Conservation (phyloP, 2,888 invertebrate genomes). For the Ectemnius cavifrons region DNA sequence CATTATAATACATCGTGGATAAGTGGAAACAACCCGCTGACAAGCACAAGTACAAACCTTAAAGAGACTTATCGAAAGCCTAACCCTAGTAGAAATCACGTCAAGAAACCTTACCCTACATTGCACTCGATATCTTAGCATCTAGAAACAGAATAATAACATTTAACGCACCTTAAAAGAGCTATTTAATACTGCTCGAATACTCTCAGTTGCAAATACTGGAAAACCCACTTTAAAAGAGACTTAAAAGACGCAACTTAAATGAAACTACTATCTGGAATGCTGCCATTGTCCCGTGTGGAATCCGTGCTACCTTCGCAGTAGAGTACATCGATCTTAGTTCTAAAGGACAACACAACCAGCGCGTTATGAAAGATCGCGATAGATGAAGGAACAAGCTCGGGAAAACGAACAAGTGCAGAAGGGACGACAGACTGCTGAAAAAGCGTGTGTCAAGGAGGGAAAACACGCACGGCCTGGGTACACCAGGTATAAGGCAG, state of each 20-base stretch:
- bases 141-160: too few relatives aligned
- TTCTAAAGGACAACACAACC: neutral
- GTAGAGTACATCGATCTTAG: neutral
- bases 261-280: neutral
- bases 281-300: neutral
- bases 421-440: neutral
- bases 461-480: conserved; percentile 5
- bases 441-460: neutral
- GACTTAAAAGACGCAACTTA: too few relatives aligned
- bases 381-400: conserved; percentile 13
- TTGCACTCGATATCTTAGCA: too few relatives aligned
- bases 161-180: neutral
- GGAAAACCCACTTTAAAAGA: neutral
- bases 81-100: too few relatives aligned
- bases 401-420: neutral
- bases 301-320: neutral
- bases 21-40: neutral
- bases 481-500: conserved; percentile 46
- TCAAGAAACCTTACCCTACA: too few relatives aligned
- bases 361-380: neutral
- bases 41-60: too few relatives aligned
- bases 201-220: neutral
- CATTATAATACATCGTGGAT: neutral
- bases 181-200: conserved; percentile 1
- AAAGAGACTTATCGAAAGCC: too few relatives aligned